Evolutionary conservation across 1,140 invertebrate genomes (phyloP).

Genomic region (Hesperophylax magnus): DNA sequence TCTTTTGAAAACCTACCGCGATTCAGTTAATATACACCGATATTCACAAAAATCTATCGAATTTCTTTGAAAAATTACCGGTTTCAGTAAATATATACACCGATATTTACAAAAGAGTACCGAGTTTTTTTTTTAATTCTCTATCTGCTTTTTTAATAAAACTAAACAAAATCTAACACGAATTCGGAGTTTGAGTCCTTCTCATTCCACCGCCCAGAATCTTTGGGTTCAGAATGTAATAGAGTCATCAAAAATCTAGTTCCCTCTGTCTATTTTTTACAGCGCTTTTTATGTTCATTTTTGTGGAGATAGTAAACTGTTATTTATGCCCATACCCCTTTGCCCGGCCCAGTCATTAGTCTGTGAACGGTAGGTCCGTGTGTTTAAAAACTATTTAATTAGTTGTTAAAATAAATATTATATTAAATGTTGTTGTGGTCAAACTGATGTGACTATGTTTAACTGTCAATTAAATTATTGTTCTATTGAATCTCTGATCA

Average conservation of each 20-base stretch:
- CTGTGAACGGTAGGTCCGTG: background rate
- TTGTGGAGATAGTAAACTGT: background rate
- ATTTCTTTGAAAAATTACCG: too few species aligned
- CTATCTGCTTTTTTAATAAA: too few species aligned
- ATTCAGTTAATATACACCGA: too few species aligned
- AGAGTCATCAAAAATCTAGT: conserved; percentile 6
- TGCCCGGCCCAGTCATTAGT: background rate
- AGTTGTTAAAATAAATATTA: background rate
- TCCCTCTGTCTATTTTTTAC: conserved; percentile 8
- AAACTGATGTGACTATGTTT: too few species aligned
- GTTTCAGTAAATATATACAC: too few species aligned
- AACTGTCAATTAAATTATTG: too few species aligned
- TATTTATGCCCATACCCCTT: background rate
- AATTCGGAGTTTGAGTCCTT: background rate
- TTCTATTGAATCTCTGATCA: too few species aligned
- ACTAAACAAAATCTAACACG: background rate
- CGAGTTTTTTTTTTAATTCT: too few species aligned
- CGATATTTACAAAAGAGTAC: too few species aligned
- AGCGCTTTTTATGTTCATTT: background rate
- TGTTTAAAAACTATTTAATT: conserved; percentile 1
- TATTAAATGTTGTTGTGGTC: background rate
- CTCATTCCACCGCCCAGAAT: background rate
- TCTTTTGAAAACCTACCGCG: too few species aligned
- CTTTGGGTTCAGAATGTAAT: background rate
- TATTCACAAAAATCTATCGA: too few species aligned